A percentile compares a stretch with the other conserved stretches of the same genome.
These are phyloP conservation scores for Phaethornis superciliosus DNA, from an alignment of 2,113 vertebrate genomes.

Conservation along the genomic window DNA sequence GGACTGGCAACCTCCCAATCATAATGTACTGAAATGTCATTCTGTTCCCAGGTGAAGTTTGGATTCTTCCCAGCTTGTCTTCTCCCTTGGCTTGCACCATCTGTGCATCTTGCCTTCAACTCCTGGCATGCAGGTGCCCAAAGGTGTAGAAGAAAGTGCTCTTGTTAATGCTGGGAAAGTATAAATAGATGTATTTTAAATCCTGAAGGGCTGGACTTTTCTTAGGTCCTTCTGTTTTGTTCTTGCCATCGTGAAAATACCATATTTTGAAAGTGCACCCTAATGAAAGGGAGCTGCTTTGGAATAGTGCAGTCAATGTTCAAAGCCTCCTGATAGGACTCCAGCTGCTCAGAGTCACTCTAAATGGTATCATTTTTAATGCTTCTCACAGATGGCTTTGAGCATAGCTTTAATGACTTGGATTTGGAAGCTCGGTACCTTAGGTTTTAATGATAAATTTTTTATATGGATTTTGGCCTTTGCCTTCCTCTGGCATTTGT, in stretches of 20 bases:
- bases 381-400: neutral
- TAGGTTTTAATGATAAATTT: neutral
- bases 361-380: neutral
- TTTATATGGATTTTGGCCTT: neutral
- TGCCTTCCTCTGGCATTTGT: neutral
- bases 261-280: neutral
- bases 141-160: neutral
- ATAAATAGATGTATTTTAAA: neutral
- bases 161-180: neutral
- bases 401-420: neutral
- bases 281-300: neutral
- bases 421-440: neutral
- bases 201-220: neutral
- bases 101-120: neutral
- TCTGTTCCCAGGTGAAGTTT: neutral
- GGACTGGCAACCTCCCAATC: constrained; percentile 6
- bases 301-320: neutral
- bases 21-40: constrained; percentile 23
- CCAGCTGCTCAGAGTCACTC: neutral
- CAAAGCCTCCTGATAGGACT: neutral
- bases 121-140: neutral
- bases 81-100: neutral
- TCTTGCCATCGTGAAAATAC: accelerated
- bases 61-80: neutral
- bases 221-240: neutral